phyloP scores from a whole-genome alignment of 1,140 invertebrate genomes.

The Sinella curviseta region DNA sequence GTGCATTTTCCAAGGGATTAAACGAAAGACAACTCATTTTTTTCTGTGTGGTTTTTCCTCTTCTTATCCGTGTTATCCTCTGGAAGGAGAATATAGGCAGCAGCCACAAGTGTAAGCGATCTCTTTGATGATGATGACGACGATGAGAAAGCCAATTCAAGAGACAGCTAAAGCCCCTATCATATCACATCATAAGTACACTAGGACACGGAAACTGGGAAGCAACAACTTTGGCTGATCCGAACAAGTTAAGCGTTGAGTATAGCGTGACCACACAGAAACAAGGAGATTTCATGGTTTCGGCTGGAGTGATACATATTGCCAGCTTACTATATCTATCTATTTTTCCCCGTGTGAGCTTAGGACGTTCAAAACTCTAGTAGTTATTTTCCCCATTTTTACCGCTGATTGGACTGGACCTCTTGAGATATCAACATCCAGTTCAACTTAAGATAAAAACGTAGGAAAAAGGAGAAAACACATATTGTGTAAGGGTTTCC shows the following conservation, averaged over 20 bases:
- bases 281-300: too few species aligned
- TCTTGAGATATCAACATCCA: constrained; percentile 18
- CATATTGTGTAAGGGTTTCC: not conserved
- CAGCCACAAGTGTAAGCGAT: not conserved
- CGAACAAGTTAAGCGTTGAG: not conserved
- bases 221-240: too few species aligned
- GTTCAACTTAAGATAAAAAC: too few species aligned
- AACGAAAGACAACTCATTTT: not conserved
- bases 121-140: not conserved
- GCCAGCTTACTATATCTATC: not conserved
- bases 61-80: too few species aligned
- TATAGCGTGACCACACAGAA: not conserved
- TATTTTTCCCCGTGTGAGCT: too few species aligned
- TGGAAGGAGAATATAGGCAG: not conserved
- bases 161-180: not conserved
- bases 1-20: constrained; percentile 24
- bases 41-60: not conserved
- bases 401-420: not conserved
- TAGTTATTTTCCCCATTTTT: constrained; percentile 14
- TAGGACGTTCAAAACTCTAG: too few species aligned
- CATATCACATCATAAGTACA: not conserved
- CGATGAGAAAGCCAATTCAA: constrained; percentile 2
- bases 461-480: not conserved
- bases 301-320: too few species aligned
- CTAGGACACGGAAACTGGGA: too few species aligned